These are phyloP conservation scores for Lucinisca nassula DNA, from an alignment of 2,888 invertebrate genomes.

Conservation along the genomic window DNA sequence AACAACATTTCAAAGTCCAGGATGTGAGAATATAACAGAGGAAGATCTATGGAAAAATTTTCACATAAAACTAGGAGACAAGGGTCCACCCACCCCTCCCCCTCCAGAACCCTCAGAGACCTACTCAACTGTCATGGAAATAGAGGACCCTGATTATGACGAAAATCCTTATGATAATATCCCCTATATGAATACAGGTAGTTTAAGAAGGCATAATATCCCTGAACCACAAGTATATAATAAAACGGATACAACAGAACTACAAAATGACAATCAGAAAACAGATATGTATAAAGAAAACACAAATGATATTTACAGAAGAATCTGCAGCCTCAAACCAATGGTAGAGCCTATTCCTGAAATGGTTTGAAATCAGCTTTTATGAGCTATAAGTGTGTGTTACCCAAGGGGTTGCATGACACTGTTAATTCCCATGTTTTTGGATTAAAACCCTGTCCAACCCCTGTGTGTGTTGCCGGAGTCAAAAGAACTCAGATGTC, in stretches of 20 bases:
- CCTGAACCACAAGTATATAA: background rate
- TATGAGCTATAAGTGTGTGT: too few species aligned
- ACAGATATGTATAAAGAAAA: slow-evolving; percentile 47
- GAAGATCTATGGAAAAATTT: slow-evolving; percentile 75
- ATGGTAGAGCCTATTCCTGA: slow-evolving; percentile 62
- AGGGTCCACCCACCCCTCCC: slow-evolving; percentile 16
- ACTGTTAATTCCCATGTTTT: too few species aligned
- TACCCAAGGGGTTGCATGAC: too few species aligned
- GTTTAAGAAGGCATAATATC: slow-evolving; percentile 62
- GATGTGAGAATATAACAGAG: slow-evolving; percentile 73
- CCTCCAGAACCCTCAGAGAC: slow-evolving; percentile 6
- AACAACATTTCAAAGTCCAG: slow-evolving; percentile 56
- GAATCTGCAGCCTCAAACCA: slow-evolving; percentile 52
- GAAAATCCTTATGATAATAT: slow-evolving; percentile 70
- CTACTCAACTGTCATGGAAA: background rate
- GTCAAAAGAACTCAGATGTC: too few species aligned
- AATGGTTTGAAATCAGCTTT: slow-evolving; percentile 19
- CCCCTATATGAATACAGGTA: slow-evolving; percentile 66
- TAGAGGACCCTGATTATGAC: slow-evolving; percentile 68
- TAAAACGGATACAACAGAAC: background rate
- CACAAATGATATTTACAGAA: slow-evolving; percentile 41
- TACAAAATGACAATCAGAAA: background rate
- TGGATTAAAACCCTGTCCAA: too few species aligned
- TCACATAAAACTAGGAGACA: slow-evolving; percentile 65
- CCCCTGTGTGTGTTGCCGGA: too few species aligned